Percentiles rank a stretch among this genome's conserved stretches.
Evolutionary conservation across 2,113 vertebrate genomes (phyloP).

Genomic region (Prionailurus bengalensis): DNA sequence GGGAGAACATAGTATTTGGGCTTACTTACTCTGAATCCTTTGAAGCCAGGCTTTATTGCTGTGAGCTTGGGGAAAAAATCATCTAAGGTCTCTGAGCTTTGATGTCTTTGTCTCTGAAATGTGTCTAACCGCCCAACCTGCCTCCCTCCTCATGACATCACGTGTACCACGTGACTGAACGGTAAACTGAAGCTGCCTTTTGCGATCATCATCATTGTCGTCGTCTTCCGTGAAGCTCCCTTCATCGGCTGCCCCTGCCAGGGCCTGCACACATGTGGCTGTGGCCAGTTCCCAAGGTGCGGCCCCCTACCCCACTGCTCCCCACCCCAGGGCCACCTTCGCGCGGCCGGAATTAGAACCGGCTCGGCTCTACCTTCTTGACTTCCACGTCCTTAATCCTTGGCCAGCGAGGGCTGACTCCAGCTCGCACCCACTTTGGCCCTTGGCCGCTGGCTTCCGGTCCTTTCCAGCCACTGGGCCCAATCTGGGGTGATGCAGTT

Average conservation of each 20-base stretch:
- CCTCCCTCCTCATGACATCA: background rate
- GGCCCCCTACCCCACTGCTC: fast-evolving
- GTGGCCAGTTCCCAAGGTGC: background rate
- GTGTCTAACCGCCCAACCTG: background rate
- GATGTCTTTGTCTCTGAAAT: background rate
- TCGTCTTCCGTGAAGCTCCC: fast-evolving
- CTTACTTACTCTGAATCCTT: background rate
- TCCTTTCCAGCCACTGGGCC: background rate
- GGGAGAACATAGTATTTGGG: background rate
- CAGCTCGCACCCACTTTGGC: background rate
- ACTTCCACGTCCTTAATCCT: background rate
- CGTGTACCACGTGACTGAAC: fast-evolving
- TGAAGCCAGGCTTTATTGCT: background rate
- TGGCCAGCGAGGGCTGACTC: background rate
- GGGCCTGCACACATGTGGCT: background rate
- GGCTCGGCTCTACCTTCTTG: fast-evolving
- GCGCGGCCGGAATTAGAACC: fast-evolving
- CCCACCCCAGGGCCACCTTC: background rate
- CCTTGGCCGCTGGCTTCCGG: background rate
- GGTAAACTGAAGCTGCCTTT: background rate
- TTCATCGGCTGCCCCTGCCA: background rate
- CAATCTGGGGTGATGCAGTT: background rate
- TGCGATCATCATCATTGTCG: fast-evolving
- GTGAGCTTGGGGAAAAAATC: background rate
- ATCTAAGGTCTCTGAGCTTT: background rate